Percentiles rank a stretch among this genome's conserved stretches.
These are phyloP conservation scores for Serranus cabrilla DNA, from an alignment of 2,797 vertebrate species.

Conservation along the genomic window DNA sequence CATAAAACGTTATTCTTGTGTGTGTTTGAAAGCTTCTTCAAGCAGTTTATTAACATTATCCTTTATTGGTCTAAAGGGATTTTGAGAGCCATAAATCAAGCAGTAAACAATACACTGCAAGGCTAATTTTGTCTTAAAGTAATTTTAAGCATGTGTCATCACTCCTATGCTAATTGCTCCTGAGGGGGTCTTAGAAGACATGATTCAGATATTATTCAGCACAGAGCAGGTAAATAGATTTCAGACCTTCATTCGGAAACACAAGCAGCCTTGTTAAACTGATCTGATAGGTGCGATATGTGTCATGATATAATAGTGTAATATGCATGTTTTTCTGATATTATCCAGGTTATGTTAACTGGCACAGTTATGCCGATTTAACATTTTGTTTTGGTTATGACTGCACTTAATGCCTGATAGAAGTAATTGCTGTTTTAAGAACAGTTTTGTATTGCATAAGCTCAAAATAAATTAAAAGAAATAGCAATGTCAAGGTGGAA, in stretches of 20 bases:
- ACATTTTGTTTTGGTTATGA: no score
- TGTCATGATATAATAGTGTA: not conserved
- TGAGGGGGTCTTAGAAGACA: slow-evolving; percentile 33
- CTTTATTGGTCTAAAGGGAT: slow-evolving; percentile 52
- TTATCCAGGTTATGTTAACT: no score
- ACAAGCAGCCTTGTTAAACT: slow-evolving; percentile 10
- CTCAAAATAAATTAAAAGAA: no score
- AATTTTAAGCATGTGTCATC: slow-evolving; percentile 52
- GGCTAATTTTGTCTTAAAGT: slow-evolving; percentile 45
- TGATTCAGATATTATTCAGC: slow-evolving; percentile 58
- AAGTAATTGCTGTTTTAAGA: no score
- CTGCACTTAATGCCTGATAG: no score
- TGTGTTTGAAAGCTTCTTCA: slow-evolving; percentile 40
- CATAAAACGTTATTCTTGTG: slow-evolving; percentile 11
- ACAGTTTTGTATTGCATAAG: no score
- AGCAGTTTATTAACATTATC: slow-evolving; percentile 51
- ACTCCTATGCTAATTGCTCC: slow-evolving; percentile 53
- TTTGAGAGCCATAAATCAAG: slow-evolving; percentile 58
- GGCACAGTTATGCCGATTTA: no score
- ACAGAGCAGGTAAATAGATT: slow-evolving; percentile 33
- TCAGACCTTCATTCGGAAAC: slow-evolving; percentile 5
- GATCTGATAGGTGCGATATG: not conserved
- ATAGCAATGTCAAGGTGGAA: no score
- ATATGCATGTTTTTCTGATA: no score
- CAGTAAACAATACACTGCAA: slow-evolving; percentile 47